Base-by-base conservation (phyloP, 2,113 vertebrate genomes). In the Rhea pennata region DNA sequence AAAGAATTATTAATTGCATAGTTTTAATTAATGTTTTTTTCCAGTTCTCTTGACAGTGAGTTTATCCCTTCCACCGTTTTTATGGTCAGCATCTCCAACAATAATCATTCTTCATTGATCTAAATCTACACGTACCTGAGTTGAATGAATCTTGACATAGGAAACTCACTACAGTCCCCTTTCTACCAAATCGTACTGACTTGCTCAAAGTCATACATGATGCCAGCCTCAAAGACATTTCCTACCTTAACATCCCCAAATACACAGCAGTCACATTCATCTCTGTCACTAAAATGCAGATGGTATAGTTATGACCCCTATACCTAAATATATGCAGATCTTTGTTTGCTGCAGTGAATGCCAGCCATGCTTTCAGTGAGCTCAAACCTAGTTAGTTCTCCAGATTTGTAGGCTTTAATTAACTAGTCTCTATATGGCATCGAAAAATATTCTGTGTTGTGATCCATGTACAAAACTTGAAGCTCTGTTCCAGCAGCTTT, bases 321-420 rank as follows among this genome's bases (percentile, higher is more conserved):
- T 20, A 67, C 22, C 46, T 84, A 80, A 93, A n/a, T 64, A 50
- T 46, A 46, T 46, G 64, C 24, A 65, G 24, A 62, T 75, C 80
- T 91, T 64, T 75, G 70, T 75, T 96, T 81, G 29, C 71, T 66
- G 75, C 17, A 73, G 53, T 23, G 17, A 64, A 70, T 87, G 69
- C 67, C 74, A 90, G 12, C 33, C 26, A n/a, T 44, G 29, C 79
- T 59, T 95, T 94, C 85, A 46, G 87, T 86, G 82, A 88, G 71
- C 91, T 97, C 91, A 96, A 79, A 96, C n/a, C 36, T 97, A 95
- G 97, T 97, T 97, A 96, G 96, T 94, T 97, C 87, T 93, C 93
- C 94, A 96, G 95, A 92, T 88, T 91, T 84, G 62, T 94, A 84
- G 86, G 44, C 50, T 95, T 95, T 92, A 59, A 61, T 73, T 39